These are phyloP conservation scores for Spongilla lacustris DNA, from an alignment of 37 sponge, comb jelly and placozoan genomes.

Conservation along the genomic window DNA sequence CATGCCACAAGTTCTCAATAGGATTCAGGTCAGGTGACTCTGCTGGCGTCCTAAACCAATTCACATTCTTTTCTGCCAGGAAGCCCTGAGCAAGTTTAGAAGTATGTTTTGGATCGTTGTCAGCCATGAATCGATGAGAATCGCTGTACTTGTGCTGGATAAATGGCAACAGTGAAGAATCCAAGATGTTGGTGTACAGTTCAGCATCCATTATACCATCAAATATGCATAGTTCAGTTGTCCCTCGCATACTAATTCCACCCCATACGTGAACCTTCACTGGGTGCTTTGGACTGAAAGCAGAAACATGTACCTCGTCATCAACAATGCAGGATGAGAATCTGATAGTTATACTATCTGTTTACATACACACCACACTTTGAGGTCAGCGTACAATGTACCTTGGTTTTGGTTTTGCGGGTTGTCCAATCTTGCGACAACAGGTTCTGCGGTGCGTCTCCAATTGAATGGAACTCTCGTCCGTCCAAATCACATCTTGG, in stretches of 20 bases:
- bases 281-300: constrained; percentile 35
- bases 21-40: constrained; percentile 38
- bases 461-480: constrained; percentile 37
- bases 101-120: constrained; percentile 43
- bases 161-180: constrained; percentile 29
- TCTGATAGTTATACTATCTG: no score
- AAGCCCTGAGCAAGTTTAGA: constrained; percentile 9
- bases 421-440: constrained; percentile 18
- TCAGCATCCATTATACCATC: constrained; percentile 41
- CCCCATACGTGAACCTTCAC: constrained; percentile 56
- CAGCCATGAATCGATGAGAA: constrained; percentile 38
- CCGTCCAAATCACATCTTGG: constrained; percentile 39
- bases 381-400: not conserved
- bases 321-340: no score
- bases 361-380: no score
- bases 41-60: constrained; percentile 48
- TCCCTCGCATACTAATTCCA: constrained; percentile 31
- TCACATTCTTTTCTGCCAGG: not conserved
- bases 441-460: constrained; percentile 35
- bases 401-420: constrained; percentile 22
- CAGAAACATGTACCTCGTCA: not conserved
- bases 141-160: constrained; percentile 1
- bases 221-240: constrained; percentile 35
- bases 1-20: constrained; percentile 42
- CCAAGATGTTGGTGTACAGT: constrained; percentile 16